These are phyloP conservation scores for Archivesica marissinica DNA, from an alignment of 1,140 invertebrate species.

Conservation along the genomic window DNA sequence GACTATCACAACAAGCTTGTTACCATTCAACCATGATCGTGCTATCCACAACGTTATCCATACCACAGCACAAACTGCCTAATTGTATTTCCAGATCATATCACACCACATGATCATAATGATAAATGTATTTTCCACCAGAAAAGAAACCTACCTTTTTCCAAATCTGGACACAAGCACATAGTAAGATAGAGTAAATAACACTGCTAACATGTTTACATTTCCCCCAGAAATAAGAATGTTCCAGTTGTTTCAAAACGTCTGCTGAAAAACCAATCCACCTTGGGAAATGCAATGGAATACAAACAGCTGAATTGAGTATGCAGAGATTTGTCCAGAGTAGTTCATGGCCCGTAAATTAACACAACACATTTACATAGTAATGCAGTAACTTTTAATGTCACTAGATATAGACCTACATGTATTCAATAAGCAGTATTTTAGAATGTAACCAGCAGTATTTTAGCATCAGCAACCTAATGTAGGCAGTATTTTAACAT, in stretches of 20 bases:
- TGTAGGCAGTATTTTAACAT: too few relatives aligned
- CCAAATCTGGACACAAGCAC: conserved; percentile 15
- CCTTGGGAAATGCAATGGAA: not conserved
- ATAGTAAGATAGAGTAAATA: conserved; percentile 33
- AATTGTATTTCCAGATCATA: conserved; percentile 13
- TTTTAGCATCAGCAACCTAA: too few relatives aligned
- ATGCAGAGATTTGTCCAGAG: not conserved
- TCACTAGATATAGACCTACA: too few relatives aligned
- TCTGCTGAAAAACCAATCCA: conserved; percentile 13
- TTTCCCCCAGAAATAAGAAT: not conserved
- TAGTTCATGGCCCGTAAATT: too few relatives aligned
- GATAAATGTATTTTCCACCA: not conserved
- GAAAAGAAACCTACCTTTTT: conserved; percentile 10
- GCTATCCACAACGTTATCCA: too few relatives aligned
- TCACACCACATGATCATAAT: not conserved
- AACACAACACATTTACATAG: too few relatives aligned
- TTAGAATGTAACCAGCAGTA: too few relatives aligned
- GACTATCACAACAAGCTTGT: too few relatives aligned
- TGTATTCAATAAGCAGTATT: too few relatives aligned
- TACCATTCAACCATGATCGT: too few relatives aligned
- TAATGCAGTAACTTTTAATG: too few relatives aligned
- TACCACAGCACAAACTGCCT: not conserved
- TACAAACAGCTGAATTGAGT: not conserved
- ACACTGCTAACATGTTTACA: conserved; percentile 35
- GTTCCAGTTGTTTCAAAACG: not conserved